phyloP scores from a whole-genome alignment of 2,888 invertebrate genomes.

The Plebejus argus region DNA sequence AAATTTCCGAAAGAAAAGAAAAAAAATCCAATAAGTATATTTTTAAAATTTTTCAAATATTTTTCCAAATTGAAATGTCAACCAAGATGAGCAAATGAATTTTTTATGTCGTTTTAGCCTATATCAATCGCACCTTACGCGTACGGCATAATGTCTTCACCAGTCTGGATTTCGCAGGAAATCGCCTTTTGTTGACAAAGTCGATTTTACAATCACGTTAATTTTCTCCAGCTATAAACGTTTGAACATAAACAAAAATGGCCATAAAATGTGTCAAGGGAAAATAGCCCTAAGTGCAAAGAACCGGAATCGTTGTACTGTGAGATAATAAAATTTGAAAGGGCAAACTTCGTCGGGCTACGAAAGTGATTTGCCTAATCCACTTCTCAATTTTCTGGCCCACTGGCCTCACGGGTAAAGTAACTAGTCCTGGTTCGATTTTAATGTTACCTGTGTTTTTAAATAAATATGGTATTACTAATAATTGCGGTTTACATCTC shows the following conservation, averaged over 20 bases:
- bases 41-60: no score
- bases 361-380: conserved; percentile 80
- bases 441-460: background rate
- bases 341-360: conserved; percentile 72
- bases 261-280: conserved; percentile 25
- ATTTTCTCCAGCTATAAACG: background rate
- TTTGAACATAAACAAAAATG: conserved; percentile 25
- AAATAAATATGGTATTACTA: background rate
- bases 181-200: background rate
- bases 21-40: no score
- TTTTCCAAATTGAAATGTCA: no score
- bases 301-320: conserved; percentile 37
- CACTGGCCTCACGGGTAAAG: conserved; percentile 51
- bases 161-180: no score
- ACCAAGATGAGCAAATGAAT: no score
- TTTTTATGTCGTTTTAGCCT: no score
- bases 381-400: conserved; percentile 77
- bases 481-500: no score
- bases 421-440: conserved; percentile 16
- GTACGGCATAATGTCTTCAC: no score
- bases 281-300: conserved; percentile 27
- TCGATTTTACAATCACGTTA: background rate
- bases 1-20: no score
- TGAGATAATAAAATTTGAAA: conserved; percentile 78
- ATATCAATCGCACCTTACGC: no score